Percentiles rank a stretch among this genome's conserved stretches.
These are phyloP conservation scores for Magallana gigas DNA, from an alignment of 1,140 invertebrate species.

Conservation along the genomic window DNA sequence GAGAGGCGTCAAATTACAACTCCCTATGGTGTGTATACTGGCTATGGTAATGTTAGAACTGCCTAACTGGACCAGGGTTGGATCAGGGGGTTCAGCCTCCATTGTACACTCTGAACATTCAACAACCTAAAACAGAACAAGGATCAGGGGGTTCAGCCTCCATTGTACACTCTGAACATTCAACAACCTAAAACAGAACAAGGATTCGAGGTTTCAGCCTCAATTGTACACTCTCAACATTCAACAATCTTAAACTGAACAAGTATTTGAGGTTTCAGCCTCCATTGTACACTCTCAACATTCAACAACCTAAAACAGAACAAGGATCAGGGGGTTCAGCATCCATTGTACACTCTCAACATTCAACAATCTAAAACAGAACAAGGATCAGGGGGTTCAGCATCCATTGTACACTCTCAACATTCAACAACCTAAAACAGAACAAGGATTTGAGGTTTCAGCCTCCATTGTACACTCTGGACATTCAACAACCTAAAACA, in stretches of 20 bases:
- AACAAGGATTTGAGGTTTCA: slow-evolving; percentile 11
- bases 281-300: neutral
- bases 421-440: neutral
- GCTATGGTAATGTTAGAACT: slow-evolving; percentile 54
- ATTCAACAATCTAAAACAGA: neutral
- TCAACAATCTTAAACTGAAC: neutral
- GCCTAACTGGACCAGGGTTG: slow-evolving; percentile 40
- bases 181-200: neutral
- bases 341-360: neutral
- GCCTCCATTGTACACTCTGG: neutral
- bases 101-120: neutral
- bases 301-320: slow-evolving; percentile 29
- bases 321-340: slow-evolving; percentile 18
- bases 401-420: neutral
- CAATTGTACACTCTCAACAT: neutral
- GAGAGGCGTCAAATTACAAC: slow-evolving; percentile 63
- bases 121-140: neutral
- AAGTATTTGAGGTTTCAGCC: slow-evolving; percentile 20
- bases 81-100: slow-evolving; percentile 29
- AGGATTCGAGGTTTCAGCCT: too few species aligned
- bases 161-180: neutral
- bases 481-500: neutral
- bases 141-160: slow-evolving; percentile 16
- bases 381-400: slow-evolving; percentile 1
- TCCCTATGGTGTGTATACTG: slow-evolving; percentile 58